Base-by-base conservation (phyloP, 1,140 invertebrate genomes). In the Scylla paramamosain region DNA sequence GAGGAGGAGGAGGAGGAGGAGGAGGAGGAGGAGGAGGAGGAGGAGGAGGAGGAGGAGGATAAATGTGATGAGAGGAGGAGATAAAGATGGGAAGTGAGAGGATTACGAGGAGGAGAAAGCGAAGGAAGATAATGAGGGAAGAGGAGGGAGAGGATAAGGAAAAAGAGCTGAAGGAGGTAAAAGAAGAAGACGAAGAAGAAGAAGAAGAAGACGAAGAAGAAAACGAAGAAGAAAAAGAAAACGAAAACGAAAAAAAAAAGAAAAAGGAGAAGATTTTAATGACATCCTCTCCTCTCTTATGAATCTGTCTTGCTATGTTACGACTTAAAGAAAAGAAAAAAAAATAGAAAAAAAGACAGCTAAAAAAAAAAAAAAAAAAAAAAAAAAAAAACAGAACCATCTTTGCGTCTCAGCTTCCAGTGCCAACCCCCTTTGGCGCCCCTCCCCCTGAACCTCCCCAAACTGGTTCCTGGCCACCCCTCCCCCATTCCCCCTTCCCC, bases 1-100 rank as follows among this genome's bases (percentile, higher is more conserved):
- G 67, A 77, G 67, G 67, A 77, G 67, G 67, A 77, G 67, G 67
- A 77, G 67, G 67, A 77, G 67, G 67, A 77, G 67, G 67, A 77
- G 67, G 67, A 77, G 67, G n/a, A 77, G 67, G 67, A 77, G 67
- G 67, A 77, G 67, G 67, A 77, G 67, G 20, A 77, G 67, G n/a
- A n/a, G n/a, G 20, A n/a, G 67, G 67, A 77, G n/a, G 67, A n/a
- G 67, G n/a, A n/a, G 67, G 67, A 77, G 20, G 20, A 77, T 25
- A 20, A n/a, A 20, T 12, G 20, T 12, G 67, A 77, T 7, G 67
- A n/a, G n/a, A n/a, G 67, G 67, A 77, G 67, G 67, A 77, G 67
- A 77, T 12, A 20, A 77, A n/a, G 67, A 77, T 12, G 67, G 20
- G 67, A n/a, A 77, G 67, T 7, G 6, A 20, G 67, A 77, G 67